Evolutionary conservation across 2,113 vertebrate species (phyloP), one percentile per base, ranked within the genome.

Genomic region (Opisthocomus hoazin): DNA sequence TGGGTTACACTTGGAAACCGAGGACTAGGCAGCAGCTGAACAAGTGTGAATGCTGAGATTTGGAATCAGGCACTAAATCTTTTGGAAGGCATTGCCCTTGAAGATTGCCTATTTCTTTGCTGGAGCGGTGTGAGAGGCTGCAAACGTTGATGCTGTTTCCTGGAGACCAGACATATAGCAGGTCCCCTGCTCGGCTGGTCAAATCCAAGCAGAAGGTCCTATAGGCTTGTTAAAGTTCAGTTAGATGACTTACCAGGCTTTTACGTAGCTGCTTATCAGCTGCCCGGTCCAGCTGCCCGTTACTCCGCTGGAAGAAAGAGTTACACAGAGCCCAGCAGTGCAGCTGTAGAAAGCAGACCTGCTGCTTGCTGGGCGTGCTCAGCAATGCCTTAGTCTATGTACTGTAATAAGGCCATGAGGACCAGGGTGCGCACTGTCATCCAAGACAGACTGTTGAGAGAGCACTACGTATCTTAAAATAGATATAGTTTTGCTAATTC

Each of bases 121-220:
- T 26, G 48, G 37, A 80, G 32, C 18, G 30, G 21, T 10, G 18
- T 0, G 0, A 79, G 48, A 50, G 34, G 34, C 60, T 69, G 36
- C 26, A 51, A 73, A 64, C 39, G n/a, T 4, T 37, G 22, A 57
- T 56, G 66, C 34, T 63, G 27, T 15, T 87, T 87, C 20, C 18
- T 26, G 39, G 77, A 63, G 39, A 77, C 19, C 19, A 60, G 22
- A 58, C 19, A 14, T n/a, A 41, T 2, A 68, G 48, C n/a, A 34
- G 0, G 0, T 39, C 21, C 19, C 36, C 57, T 89, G 66, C 37
- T 18, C 5, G 10, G 0, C n/a, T 17, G 17, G 63, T 32, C 57
- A 63, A 73, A 76, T 26, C 36, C 36, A 61, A 73, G 12, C 63
- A 84, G 58, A 80, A 68, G 37, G 14, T 39, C 10, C 27, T 45